Conservation (phyloP, 2,888 invertebrate genomes). For the Amphiduros pacificus region DNA sequence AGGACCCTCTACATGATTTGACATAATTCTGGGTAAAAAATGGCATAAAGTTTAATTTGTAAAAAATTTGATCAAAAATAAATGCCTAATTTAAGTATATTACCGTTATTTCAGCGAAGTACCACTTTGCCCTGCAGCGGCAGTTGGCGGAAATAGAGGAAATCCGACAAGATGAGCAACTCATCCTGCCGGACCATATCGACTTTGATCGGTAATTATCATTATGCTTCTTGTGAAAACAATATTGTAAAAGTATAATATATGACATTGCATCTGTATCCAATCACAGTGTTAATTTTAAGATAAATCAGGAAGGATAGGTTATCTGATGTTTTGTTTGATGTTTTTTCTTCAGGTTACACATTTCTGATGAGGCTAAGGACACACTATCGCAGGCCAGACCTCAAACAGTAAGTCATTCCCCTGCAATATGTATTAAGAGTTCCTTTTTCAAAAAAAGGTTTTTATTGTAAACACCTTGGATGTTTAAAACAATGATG, state of each 20-base stretch:
- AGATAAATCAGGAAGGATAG: not conserved
- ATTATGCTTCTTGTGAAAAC: no score
- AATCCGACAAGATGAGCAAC: conserved; percentile 69
- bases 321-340: conserved; percentile 19
- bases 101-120: conserved; percentile 65
- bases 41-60: no score
- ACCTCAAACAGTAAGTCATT: conserved; percentile 70
- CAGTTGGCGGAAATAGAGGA: conserved; percentile 72
- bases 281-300: no score
- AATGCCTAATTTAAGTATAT: not conserved
- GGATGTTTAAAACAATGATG: no score
- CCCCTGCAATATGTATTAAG: no score
- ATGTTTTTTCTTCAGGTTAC: conserved; percentile 57
- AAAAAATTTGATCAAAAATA: no score
- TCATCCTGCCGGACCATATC: conserved; percentile 71
- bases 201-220: conserved; percentile 70
- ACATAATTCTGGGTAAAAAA: no score
- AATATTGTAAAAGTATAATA: no score
- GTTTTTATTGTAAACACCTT: no score
- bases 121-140: conserved; percentile 65
- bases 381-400: conserved; percentile 70
- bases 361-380: conserved; percentile 72
- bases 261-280: no score
- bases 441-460: no score
- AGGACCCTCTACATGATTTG: no score